phyloP scores from a whole-genome alignment of 1,140 invertebrate species.

The Thrips palmi region DNA sequence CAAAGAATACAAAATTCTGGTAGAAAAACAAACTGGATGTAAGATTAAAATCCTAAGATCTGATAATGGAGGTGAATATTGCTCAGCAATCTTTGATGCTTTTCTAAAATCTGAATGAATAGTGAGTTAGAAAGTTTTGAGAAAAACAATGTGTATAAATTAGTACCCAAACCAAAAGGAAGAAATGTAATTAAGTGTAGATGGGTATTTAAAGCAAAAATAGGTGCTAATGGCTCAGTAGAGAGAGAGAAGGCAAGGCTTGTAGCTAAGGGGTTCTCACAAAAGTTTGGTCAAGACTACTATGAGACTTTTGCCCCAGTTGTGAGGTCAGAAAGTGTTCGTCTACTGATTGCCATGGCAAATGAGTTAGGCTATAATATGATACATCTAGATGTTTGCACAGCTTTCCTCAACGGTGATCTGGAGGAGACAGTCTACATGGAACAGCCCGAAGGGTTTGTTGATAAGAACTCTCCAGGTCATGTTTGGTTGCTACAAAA shows the following conservation, averaged over 20 bases:
- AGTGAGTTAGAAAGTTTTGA: conserved; percentile 11
- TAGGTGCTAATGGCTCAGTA: conserved; percentile 15
- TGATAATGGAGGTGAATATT: too few species aligned
- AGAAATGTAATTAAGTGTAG: conserved; percentile 18
- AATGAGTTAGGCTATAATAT: conserved; percentile 19
- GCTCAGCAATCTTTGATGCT: conserved; percentile 18
- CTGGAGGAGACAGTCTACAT: conserved; percentile 19
- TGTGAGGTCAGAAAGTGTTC: conserved; percentile 19
- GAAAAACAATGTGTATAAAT: conserved; percentile 19
- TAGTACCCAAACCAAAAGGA: conserved; percentile 18
- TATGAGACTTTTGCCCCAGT: conserved; percentile 23
- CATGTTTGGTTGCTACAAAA: conserved; percentile 14
- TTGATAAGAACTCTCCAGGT: conserved; percentile 9
- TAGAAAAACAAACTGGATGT: too few species aligned
- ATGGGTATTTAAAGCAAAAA: conserved; percentile 23
- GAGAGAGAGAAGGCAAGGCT: conserved; percentile 24
- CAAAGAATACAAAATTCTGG: too few species aligned
- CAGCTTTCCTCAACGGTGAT: conserved; percentile 25
- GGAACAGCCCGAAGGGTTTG: conserved; percentile 12
- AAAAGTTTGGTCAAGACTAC: conserved; percentile 21
- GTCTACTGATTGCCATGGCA: conserved; percentile 21
- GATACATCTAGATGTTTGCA: conserved; percentile 22
- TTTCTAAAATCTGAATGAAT: conserved; percentile 13
- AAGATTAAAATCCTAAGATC: too few species aligned
- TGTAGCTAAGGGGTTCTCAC: conserved; percentile 21